phyloP scores from a whole-genome alignment of 2,113 vertebrate species.

The Myanophis thanlyinensis region DNA sequence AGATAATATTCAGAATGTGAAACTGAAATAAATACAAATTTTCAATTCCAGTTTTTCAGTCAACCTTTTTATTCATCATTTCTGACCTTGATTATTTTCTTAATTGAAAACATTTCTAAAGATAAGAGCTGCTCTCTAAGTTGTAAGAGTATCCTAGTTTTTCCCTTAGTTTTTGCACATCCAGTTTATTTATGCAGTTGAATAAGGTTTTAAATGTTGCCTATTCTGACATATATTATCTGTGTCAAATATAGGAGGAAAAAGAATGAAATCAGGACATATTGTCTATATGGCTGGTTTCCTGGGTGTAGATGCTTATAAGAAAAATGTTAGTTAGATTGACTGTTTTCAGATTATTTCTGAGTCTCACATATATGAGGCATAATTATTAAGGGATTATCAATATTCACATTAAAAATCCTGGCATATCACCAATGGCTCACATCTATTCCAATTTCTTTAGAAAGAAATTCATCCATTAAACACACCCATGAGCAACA shows the following conservation, averaged over 20 bases:
- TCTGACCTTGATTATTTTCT: slow-evolving; percentile 26
- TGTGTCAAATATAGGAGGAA: not conserved
- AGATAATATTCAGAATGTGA: slow-evolving; percentile 15
- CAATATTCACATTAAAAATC: not conserved
- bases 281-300: not conserved
- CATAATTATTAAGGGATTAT: not conserved
- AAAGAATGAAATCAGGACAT: not conserved
- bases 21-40: not conserved
- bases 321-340: not conserved
- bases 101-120: slow-evolving; percentile 15
- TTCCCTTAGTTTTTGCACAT: not conserved
- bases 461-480: not conserved
- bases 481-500: not conserved
- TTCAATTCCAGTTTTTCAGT: not conserved
- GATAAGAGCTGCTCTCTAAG: not conserved
- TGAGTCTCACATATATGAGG: not conserved
- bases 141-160: not conserved
- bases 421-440: not conserved
- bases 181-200: not conserved
- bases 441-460: not conserved
- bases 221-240: not conserved
- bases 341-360: not conserved
- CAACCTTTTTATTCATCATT: slow-evolving; percentile 19
- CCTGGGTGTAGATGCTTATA: not conserved
- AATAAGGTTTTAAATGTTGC: not conserved